A percentile compares a stretch with the other conserved stretches of the same genome.
These are phyloP conservation scores for Anhinga anhinga DNA, from an alignment of 2,113 vertebrate genomes.

Conservation along the genomic window DNA sequence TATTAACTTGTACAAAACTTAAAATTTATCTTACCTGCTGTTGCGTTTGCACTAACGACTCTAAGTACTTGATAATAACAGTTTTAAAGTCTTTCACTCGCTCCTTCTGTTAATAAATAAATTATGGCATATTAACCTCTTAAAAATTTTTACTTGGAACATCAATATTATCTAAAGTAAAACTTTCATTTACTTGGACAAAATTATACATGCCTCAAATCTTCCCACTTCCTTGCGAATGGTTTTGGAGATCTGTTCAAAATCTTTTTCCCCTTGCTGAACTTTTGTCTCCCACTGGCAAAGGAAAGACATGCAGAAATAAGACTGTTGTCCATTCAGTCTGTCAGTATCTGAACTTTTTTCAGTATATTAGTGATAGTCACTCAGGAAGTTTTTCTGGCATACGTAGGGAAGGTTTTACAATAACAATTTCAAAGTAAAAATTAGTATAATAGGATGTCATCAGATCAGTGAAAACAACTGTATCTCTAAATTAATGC, in stretches of 20 bases:
- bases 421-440: not conserved
- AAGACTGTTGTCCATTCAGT: not conserved
- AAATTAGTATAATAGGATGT: not conserved
- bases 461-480: not conserved
- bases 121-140: slow-evolving; percentile 19
- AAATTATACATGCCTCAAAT: slow-evolving; percentile 87
- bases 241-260: slow-evolving; percentile 97
- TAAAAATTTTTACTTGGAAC: not conserved
- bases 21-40: slow-evolving; percentile 86
- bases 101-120: slow-evolving; percentile 84
- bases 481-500: not conserved
- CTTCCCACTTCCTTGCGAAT: slow-evolving; percentile 95
- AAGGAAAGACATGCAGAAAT: slow-evolving; percentile 62
- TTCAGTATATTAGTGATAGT: not conserved
- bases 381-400: not conserved
- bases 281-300: slow-evolving; percentile 94
- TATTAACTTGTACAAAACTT: not conserved
- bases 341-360: not conserved
- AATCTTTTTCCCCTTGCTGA: slow-evolving; percentile 96
- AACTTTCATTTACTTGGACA: slow-evolving; percentile 1
- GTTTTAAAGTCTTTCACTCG: slow-evolving; percentile 97
- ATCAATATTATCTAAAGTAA: not conserved
- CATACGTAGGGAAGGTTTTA: not conserved
- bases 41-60: slow-evolving; percentile 95
- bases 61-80: slow-evolving; percentile 95